Evolutionary conservation across 2,888 invertebrate species (phyloP).

Genomic region (Amphimallon solstitiale): DNA sequence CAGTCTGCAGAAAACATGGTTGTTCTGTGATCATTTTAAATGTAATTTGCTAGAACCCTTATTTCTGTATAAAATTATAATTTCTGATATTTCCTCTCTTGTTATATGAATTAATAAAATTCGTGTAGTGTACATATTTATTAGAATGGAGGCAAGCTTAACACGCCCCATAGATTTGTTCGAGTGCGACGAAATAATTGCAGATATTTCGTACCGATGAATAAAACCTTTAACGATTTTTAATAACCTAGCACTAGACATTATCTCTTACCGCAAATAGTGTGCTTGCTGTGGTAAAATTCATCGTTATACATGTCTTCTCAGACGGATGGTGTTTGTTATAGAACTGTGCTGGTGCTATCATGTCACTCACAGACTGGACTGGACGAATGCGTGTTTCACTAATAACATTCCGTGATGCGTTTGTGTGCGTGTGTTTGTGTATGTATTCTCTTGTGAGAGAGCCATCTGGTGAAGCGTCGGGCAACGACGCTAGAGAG

Average conservation of each 20-base stretch:
- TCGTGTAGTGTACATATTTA: too few relatives aligned
- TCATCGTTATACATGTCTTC: constrained; percentile 78
- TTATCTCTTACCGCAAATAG: constrained; percentile 61
- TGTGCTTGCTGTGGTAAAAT: constrained; percentile 68
- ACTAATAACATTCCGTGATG: constrained; percentile 8
- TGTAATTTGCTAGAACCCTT: too few relatives aligned
- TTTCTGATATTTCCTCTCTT: too few relatives aligned
- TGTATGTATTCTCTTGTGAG: background rate
- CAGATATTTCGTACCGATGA: too few relatives aligned
- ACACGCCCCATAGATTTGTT: too few relatives aligned
- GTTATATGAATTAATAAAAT: too few relatives aligned
- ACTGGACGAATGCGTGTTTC: constrained; percentile 34
- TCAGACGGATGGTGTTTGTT: constrained; percentile 66
- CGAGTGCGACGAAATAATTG: too few relatives aligned
- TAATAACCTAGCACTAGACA: constrained; percentile 9
- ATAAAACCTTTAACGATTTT: too few relatives aligned
- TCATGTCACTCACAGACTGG: constrained; percentile 62
- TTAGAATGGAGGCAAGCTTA: too few relatives aligned
- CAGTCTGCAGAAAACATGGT: too few relatives aligned
- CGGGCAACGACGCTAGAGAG: background rate
- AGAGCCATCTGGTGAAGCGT: constrained; percentile 8
- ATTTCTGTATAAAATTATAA: too few relatives aligned
- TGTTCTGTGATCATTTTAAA: too few relatives aligned
- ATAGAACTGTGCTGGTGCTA: constrained; percentile 57
- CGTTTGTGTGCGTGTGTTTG: background rate